Base-by-base conservation (phyloP, 2,888 invertebrate genomes). In the Xestia rhomboidea region DNA sequence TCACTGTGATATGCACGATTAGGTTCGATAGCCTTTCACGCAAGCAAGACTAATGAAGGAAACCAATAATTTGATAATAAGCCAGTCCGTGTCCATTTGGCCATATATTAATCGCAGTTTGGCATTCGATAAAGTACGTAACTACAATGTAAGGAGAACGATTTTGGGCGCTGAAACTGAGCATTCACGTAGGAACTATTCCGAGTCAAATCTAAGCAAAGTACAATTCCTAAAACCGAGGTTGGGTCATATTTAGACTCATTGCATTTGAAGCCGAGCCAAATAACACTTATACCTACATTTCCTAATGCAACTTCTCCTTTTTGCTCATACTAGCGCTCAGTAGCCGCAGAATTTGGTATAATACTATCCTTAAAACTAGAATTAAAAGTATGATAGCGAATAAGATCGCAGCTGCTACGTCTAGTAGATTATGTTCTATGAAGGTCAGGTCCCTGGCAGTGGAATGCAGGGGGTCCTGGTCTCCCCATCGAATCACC, bases 401-500 rank as follows among this genome's bases (percentile, higher is more conserved):
- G 64, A 92, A 62, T 21, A 93, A 18, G 8, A 93, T 85, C 10
- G 92, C 90, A 27, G 93, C 93, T 2, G 92, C 91, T 11, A 96
- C 95, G 74, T 96, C 96, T 34, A 96, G 76, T 60, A 96, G 82
- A 0, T 92, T 87, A 72, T 93, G 87, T 85, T 96, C 93, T 82
- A 94, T 91, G 83, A 93, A 91, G 2, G 92, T 91, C 10, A 96
- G 89, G 75, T 96, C 92, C 70, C 93, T 91, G 0, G 95, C 90
- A 2, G 89, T 68, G 0, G 95, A 92, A 84, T 95, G 92, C 0
- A 96, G 90, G 1, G 92, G 93, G 27, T 95, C 93, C 2, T 87
- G 83, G 69, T 91, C 87, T 0, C 96, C 96, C 96, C 96, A 96
- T 34, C 96, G 91, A 54, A 97, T 91, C 41, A 97, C 95, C 77